These are phyloP conservation scores for Trematomus loennbergii DNA, from an alignment of 2,113 vertebrate genomes.

Conservation along the genomic window DNA sequence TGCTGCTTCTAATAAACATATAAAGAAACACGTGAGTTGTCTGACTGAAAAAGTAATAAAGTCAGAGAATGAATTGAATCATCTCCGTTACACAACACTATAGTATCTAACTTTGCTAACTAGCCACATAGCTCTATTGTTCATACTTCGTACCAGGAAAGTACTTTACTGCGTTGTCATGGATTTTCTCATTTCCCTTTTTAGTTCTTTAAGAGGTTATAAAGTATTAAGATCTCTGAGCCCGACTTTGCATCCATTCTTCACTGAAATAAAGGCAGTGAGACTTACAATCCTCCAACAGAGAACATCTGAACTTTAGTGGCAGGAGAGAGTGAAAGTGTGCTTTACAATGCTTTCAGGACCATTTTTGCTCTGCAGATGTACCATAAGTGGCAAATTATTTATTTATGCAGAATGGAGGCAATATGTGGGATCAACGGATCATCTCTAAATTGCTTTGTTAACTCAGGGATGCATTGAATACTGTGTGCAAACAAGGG, in stretches of 20 bases:
- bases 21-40: too few species aligned
- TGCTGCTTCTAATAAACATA: too few species aligned
- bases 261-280: background rate
- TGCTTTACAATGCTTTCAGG: background rate
- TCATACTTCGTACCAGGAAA: too few species aligned
- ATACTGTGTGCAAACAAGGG: constrained; percentile 33
- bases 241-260: background rate
- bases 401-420: constrained; percentile 23
- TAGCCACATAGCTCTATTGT: too few species aligned
- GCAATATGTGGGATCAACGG: constrained; percentile 3
- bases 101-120: too few species aligned
- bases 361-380: constrained; percentile 6
- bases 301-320: background rate
- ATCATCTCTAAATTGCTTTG: constrained; percentile 24
- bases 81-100: too few species aligned
- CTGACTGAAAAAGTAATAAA: too few species aligned
- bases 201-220: background rate
- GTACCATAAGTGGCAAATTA: background rate
- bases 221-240: background rate
- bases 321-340: background rate
- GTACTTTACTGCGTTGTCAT: too few species aligned
- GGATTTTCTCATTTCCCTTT: background rate
- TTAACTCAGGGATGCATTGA: background rate
- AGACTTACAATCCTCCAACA: background rate
- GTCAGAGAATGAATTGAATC: too few species aligned